Evolutionary conservation across 2,888 invertebrate species (phyloP).

Genomic region (Eurytoma californica): DNA sequence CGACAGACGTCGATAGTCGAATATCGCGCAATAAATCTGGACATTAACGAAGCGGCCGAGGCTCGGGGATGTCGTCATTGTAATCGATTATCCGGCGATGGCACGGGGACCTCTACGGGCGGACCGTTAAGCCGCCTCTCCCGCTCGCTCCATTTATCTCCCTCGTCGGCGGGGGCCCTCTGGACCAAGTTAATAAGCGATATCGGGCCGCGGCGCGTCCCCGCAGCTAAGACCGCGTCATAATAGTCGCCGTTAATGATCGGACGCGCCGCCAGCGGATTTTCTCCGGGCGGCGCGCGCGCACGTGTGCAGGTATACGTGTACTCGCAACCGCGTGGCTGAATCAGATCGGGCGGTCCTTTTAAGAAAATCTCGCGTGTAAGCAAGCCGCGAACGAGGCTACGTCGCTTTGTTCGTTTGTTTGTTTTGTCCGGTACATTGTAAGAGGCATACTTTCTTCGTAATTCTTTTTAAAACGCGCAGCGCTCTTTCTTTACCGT

Average conservation of each 20-base stretch:
- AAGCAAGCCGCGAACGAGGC: not conserved
- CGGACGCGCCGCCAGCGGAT: constrained; percentile 20
- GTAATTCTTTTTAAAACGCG: not conserved
- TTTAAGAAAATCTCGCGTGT: constrained; percentile 20
- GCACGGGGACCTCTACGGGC: constrained; percentile 58
- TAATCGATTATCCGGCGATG: constrained; percentile 63
- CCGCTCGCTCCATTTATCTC: constrained; percentile 64
- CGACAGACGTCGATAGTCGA: constrained; percentile 7
- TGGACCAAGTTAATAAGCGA: constrained; percentile 72
- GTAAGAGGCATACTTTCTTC: not conserved
- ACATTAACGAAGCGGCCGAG: constrained; percentile 10
- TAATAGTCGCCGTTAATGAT: constrained; percentile 58
- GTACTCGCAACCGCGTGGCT: constrained; percentile 23
- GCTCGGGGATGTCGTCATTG: constrained; percentile 51
- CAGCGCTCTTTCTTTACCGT: not conserved
- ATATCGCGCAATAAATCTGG: constrained; percentile 48
- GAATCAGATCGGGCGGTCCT: constrained; percentile 9
- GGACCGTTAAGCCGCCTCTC: constrained; percentile 51
- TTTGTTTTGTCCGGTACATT: not conserved
- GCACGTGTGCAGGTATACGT: constrained; percentile 11
- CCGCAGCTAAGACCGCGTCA: constrained; percentile 52
- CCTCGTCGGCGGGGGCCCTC: constrained; percentile 59
- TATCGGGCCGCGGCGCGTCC: constrained; percentile 60
- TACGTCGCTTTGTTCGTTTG: constrained; percentile 14
- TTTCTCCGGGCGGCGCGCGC: constrained; percentile 12